phyloP scores from a whole-genome alignment of 2,113 vertebrate species.

The Chlorodrepanis virens region DNA sequence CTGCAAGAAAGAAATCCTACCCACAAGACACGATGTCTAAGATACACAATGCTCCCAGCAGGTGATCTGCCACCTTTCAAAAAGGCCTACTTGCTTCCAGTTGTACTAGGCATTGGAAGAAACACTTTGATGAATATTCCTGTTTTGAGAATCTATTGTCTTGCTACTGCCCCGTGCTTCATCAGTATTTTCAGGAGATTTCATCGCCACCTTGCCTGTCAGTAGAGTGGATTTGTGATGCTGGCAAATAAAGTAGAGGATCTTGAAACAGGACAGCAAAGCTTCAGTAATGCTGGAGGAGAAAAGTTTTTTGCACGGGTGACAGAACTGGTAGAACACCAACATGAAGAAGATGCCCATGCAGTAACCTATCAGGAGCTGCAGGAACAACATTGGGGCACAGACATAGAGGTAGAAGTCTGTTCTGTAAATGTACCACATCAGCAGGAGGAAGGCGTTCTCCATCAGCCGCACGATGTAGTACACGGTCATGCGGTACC shows the following conservation, averaged over 20 bases:
- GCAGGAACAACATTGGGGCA: conserved; percentile 84
- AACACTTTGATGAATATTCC: conserved; percentile 58
- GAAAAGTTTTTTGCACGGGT: conserved; percentile 93
- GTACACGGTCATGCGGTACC: conserved; percentile 86
- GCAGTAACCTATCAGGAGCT: conserved; percentile 85
- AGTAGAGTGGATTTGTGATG: conserved; percentile 9
- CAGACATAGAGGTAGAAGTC: conserved; percentile 87
- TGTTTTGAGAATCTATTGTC: conserved; percentile 69
- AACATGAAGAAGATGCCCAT: conserved; percentile 91
- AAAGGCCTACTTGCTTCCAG: conserved; percentile 19
- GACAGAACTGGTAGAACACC: conserved; percentile 94
- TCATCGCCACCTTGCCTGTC: conserved; percentile 55
- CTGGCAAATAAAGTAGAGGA: conserved; percentile 73
- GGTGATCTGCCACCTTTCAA: background rate
- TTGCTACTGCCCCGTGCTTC: conserved; percentile 44
- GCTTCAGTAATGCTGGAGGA: conserved; percentile 83
- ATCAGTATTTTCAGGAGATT: conserved; percentile 29
- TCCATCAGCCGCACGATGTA: conserved; percentile 91
- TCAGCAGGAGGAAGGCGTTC: conserved; percentile 86
- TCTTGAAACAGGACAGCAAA: conserved; percentile 77
- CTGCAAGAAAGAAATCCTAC: background rate
- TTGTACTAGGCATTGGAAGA: conserved; percentile 69
- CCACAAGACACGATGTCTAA: background rate
- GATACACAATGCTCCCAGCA: background rate
- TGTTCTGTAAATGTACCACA: conserved; percentile 89